Base-by-base conservation (phyloP, 2,113 vertebrate species). In the Mohoua ochrocephala region DNA sequence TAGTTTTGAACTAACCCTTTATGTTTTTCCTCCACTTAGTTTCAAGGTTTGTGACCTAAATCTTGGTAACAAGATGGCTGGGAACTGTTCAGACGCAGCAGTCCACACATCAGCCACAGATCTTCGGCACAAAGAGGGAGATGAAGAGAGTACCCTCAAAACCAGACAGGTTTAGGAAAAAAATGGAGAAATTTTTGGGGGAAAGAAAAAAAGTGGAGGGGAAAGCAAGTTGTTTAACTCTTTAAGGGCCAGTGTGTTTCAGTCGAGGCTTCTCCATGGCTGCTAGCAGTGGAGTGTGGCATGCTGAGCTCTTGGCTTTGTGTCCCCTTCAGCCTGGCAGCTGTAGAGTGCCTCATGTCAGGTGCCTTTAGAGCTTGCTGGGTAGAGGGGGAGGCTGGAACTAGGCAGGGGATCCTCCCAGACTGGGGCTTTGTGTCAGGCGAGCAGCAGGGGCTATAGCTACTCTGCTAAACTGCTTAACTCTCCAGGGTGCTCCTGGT, bases 181-280 rank as follows among this genome's bases (percentile, higher is more conserved):
- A 77, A 69, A 52, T 9, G 0, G 20, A 65, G 21, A 30, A 0
- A 4, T 30, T 47, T 79, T 61, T 14, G 7, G 27, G 19, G 10
- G 6, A 42, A 17, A 53, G 8, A 19, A 33, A 52, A 52, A 49
- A n/a, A 30, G 15, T 12, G 6, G 31, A 91, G 12, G 11, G 14
- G 24, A 61, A 81, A 78, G 12, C 10, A 71, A 10, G 10, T 50
- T 33, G 4, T 47, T 93, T 83, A 76, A 79, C 27, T 13, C 21
- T 63, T 88, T 19, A 83, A 30, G 26, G 27, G 60, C 13, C 14
- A 37, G 9, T 1, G 0, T 31, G 11, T n/a, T 16, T 52, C 39
- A 50, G 9, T 53, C 73, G 11, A 54, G 26, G 24, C 22, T 67
- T 27, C 13, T 49, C 7, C 5, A 7, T 0, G 0, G 28, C 35